Percentiles rank a stretch among this genome's conserved stretches.
phyloP scores from a whole-genome alignment of 1,140 invertebrate species.

The Acromyrmex echinatior region DNA sequence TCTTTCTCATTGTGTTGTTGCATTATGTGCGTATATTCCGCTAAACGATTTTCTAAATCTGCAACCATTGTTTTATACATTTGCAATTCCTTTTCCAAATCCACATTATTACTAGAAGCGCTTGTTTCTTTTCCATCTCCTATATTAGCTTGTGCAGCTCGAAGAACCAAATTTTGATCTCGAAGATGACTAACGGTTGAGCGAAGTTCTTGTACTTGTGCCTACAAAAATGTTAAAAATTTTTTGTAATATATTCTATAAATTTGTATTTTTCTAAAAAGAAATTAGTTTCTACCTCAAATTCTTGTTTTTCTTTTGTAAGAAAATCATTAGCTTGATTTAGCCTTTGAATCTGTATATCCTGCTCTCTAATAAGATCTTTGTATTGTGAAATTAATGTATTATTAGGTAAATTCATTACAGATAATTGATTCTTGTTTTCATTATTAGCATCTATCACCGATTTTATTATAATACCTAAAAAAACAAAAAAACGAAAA shows the following conservation, averaged over 20 bases:
- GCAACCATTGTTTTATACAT: constrained; percentile 78
- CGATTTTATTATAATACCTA: constrained; percentile 87
- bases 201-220: constrained; percentile 91
- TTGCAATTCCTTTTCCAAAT: constrained; percentile 79
- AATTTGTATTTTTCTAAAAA: background rate
- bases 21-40: constrained; percentile 74
- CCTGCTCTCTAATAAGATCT: constrained; percentile 95
- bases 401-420: constrained; percentile 86
- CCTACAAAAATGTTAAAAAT: constrained; percentile 82
- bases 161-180: constrained; percentile 95
- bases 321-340: constrained; percentile 87
- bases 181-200: constrained; percentile 92
- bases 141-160: constrained; percentile 88
- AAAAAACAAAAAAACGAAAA: constrained; percentile 33
- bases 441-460: constrained; percentile 84
- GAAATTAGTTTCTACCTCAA: constrained; percentile 84
- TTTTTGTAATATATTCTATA: constrained; percentile 20
- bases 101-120: constrained; percentile 63
- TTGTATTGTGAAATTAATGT: constrained; percentile 93
- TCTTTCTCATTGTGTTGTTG: constrained; percentile 77
- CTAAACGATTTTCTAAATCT: constrained; percentile 80
- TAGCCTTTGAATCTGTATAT: constrained; percentile 90
- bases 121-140: constrained; percentile 68
- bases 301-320: constrained; percentile 86
- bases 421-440: constrained; percentile 80